A percentile compares a stretch with the other conserved stretches of the same genome.
These are phyloP conservation scores for Plecotus auritus DNA, from an alignment of 2,113 vertebrate genomes.

Conservation along the genomic window DNA sequence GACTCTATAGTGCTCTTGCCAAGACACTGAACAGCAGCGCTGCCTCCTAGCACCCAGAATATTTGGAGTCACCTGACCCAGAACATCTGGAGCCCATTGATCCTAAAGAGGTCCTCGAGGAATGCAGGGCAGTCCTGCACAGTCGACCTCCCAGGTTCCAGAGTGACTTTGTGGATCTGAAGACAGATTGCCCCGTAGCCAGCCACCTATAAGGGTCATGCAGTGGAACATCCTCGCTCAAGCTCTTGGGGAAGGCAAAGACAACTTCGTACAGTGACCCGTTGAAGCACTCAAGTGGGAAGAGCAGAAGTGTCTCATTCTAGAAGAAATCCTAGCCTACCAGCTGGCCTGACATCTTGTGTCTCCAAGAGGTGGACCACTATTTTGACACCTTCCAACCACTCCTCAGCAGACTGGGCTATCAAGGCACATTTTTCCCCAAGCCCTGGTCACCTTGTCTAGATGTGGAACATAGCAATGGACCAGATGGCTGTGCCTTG, in stretches of 20 bases:
- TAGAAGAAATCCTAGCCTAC: slow-evolving; percentile 94
- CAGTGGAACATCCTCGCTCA: slow-evolving; percentile 98
- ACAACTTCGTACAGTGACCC: slow-evolving; percentile 92
- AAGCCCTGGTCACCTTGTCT: slow-evolving; percentile 96
- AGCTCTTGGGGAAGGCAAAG: slow-evolving; percentile 96
- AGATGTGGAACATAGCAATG: slow-evolving; percentile 92
- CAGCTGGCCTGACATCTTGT: slow-evolving; percentile 91
- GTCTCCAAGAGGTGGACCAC: slow-evolving; percentile 97
- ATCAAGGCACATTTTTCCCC: slow-evolving; percentile 91
- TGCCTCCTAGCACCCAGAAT: slow-evolving; percentile 79
- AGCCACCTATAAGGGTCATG: slow-evolving; percentile 89
- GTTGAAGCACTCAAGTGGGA: slow-evolving; percentile 93
- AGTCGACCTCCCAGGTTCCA: slow-evolving; percentile 87
- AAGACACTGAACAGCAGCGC: slow-evolving; percentile 85
- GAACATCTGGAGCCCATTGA: slow-evolving; percentile 82
- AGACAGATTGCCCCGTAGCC: slow-evolving; percentile 49
- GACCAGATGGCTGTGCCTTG: slow-evolving; percentile 94
- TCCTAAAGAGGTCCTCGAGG: slow-evolving; percentile 88
- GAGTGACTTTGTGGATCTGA: slow-evolving; percentile 84
- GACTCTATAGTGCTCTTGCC: slow-evolving; percentile 88
- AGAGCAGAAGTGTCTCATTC: slow-evolving; percentile 94
- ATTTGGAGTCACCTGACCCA: slow-evolving; percentile 77
- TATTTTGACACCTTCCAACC: slow-evolving; percentile 96
- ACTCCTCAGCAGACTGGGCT: slow-evolving; percentile 89
- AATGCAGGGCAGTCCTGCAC: slow-evolving; percentile 89